Evolutionary conservation across 2,113 vertebrate species (phyloP), one percentile per base, ranked within the genome.

Genomic region (Gnathonemus longibarbis): DNA sequence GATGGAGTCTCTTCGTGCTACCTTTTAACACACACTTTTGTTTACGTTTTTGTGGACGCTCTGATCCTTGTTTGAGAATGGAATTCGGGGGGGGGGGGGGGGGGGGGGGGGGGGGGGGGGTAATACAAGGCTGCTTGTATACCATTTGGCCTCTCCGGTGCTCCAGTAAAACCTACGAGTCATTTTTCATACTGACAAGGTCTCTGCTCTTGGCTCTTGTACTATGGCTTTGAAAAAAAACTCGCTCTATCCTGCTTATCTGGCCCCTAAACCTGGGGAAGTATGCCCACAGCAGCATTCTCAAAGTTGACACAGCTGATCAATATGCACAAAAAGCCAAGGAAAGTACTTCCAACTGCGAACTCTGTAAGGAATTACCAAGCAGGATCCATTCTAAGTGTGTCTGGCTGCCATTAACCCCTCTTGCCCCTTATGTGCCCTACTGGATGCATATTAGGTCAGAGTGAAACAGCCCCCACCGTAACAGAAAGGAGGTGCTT

Each of bases 61-160:
- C 42, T 83, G 91, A 91, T 88, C 87, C 74, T 92, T 66, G 91
- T 93, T 92, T 93, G 92, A 70, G 62, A 70, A 70, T 70, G 3
- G 39, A 42, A 42, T 42, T 39, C 1, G 62, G n/a, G n/a, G n/a
- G 24, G 21, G n/a, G n/a, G n/a, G n/a, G n/a, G n/a, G n/a, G n/a
- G 0, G 53, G 1, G 53, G 58, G 0, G 53, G 1, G 53, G 58
- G 93, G 92, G 91, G 93, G 91, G 90, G 90, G 91, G 86, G 90
- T 90, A 87, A 92, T 89, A 85, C 49, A 88, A 90, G 66, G 88
- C 88, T 87, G 77, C 66, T 21, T 66, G 49, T 91, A 27, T 89
- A 15, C 88, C 49, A 48, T 50, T 42, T 87, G 45, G 88, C 80
- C 70, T 10, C 88, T 4, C 9, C 83, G 80, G 87, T 4, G 5